Conservation (phyloP, 1,140 invertebrate genomes). For the Drosophila nasuta region DNA sequence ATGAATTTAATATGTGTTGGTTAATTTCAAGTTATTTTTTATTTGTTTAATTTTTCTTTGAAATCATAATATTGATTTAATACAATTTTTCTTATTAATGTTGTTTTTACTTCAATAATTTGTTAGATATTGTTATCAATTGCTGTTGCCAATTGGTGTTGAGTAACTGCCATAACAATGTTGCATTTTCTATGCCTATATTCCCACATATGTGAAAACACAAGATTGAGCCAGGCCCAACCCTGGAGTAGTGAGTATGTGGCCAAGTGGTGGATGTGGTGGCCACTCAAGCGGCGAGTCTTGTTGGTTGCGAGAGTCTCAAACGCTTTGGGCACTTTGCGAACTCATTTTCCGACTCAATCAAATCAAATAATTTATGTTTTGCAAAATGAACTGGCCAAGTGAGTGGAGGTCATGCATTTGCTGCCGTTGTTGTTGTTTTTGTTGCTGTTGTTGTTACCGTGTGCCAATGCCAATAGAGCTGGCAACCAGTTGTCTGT, state of each 20-base stretch:
- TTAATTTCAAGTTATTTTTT: no score
- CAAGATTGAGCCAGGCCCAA: conserved; percentile 24
- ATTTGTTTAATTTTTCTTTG: no score
- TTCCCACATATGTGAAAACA: conserved; percentile 10
- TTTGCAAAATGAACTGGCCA: conserved; percentile 74
- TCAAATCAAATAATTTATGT: conserved; percentile 84
- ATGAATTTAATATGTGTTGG: no score
- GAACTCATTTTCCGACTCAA: conserved; percentile 84
- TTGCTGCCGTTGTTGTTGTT: not conserved
- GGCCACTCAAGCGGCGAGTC: conserved; percentile 9
- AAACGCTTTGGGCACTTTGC: conserved; percentile 74
- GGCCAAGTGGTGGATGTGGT: conserved; percentile 18
- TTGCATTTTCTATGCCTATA: conserved; percentile 3
- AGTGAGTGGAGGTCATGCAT: conserved; percentile 69
- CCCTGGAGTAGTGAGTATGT: conserved; percentile 29
- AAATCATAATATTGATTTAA: no score
- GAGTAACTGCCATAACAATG: conserved; percentile 4
- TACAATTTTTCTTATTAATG: no score
- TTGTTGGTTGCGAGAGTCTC: conserved; percentile 15
- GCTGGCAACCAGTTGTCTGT: conserved; percentile 23
- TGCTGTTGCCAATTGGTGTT: conserved; percentile 2
- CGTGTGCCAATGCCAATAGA: conserved; percentile 18
- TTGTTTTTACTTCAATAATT: no score
- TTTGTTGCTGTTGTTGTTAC: not conserved
- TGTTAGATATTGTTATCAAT: no score